Evolutionary conservation across 2,113 vertebrate genomes (phyloP).

Genomic region (Cinclus mexicanus): DNA sequence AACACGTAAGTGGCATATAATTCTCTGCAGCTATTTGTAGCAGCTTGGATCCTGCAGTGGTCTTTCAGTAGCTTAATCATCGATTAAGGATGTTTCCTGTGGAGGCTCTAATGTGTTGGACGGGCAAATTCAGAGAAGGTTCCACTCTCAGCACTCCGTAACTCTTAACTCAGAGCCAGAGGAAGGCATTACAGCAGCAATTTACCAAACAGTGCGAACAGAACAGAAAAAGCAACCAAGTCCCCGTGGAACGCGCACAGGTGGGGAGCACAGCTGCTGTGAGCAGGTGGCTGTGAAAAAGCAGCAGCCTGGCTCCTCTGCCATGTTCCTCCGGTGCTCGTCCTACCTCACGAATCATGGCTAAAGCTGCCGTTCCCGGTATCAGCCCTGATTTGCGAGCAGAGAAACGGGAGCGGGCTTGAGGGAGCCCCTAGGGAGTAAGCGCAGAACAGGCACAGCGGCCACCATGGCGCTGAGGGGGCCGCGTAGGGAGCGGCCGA

Average conservation of each 20-base stretch:
- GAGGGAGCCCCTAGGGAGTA: neutral
- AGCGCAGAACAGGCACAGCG: too few relatives aligned
- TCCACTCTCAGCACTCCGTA: fast-evolving
- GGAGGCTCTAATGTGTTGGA: neutral
- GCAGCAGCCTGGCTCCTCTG: neutral
- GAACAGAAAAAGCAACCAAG: neutral
- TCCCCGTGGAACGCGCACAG: neutral
- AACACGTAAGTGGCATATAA: fast-evolving
- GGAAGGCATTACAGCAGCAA: neutral
- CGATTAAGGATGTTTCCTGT: neutral
- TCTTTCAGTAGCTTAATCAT: neutral
- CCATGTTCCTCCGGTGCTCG: neutral
- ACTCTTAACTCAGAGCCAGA: fast-evolving
- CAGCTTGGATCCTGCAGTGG: neutral
- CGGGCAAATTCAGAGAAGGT: neutral
- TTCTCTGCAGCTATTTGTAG: neutral
- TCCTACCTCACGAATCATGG: fast-evolving
- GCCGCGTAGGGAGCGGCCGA: too few relatives aligned
- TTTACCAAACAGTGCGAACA: neutral
- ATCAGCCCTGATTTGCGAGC: fast-evolving
- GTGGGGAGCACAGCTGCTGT: neutral
- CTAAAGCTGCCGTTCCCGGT: neutral
- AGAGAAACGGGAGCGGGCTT: fast-evolving
- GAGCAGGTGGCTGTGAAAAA: neutral
- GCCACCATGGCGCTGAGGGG: neutral